Conservation (phyloP, 1,140 invertebrate species). For the Brachionus koreanus region DNA sequence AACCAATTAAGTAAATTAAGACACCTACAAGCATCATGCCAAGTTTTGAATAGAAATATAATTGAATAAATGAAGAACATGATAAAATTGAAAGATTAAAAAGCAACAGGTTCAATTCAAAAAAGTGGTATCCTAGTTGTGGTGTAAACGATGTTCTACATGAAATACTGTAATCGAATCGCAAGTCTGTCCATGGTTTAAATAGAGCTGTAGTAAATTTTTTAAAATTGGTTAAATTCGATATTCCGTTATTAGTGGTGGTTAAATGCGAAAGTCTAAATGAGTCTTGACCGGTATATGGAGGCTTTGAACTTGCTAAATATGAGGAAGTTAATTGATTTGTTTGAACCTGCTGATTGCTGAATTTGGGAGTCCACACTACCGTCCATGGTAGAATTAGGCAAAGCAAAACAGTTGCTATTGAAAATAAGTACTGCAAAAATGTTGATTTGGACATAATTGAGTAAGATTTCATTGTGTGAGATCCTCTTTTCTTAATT, state of each 20-base stretch:
- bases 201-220: neutral
- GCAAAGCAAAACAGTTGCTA: constrained; percentile 1
- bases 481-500: neutral
- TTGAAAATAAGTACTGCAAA: neutral
- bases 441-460: neutral
- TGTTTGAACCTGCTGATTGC: neutral
- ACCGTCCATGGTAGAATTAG: constrained; percentile 13
- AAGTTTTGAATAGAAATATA: constrained; percentile 27
- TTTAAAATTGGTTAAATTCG: neutral
- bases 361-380: neutral
- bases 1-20: constrained; percentile 1
- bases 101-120: constrained; percentile 2
- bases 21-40: constrained; percentile 14
- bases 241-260: neutral
- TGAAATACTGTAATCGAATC: neutral
- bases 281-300: neutral
- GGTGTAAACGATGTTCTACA: neutral
- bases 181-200: neutral
- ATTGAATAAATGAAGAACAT: neutral
- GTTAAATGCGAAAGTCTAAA: neutral
- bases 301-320: neutral
- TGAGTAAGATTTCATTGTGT: neutral
- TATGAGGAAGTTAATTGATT: neutral
- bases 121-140: neutral
- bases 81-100: constrained; percentile 24